These are phyloP conservation scores for Tetragonula carbonaria DNA, from an alignment of 2,888 invertebrate genomes.

Conservation along the genomic window DNA sequence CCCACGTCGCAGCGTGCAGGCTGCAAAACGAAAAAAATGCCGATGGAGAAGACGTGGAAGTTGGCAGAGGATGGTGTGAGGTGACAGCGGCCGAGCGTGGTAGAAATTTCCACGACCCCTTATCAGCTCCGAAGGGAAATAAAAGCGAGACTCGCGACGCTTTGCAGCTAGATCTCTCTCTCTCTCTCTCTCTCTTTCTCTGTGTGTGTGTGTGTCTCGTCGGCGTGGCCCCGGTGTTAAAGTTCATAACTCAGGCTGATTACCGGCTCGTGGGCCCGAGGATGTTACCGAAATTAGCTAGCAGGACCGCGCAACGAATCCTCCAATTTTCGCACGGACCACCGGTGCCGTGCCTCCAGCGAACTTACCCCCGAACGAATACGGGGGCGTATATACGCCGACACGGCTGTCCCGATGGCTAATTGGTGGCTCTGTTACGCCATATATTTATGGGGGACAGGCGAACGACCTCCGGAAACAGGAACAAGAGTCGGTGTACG, in stretches of 20 bases:
- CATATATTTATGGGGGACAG: conserved; percentile 69
- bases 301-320: conserved; percentile 13
- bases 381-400: conserved; percentile 40
- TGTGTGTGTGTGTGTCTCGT: no score
- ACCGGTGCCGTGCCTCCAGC: not conserved
- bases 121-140: conserved; percentile 42
- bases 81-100: not conserved
- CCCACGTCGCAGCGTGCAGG: not conserved
- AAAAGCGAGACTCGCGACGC: conserved; percentile 5
- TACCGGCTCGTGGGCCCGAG: conserved; percentile 8
- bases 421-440: conserved; percentile 71
- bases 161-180: not conserved
- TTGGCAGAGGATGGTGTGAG: no score
- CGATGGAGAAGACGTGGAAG: not conserved
- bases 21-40: conserved; percentile 9
- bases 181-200: no score
- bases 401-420: conserved; percentile 68
- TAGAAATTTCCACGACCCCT: conserved; percentile 28
- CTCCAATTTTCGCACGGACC: conserved; percentile 40
- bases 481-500: conserved; percentile 61
- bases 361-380: conserved; percentile 4
- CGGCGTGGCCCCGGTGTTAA: not conserved
- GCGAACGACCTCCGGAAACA: conserved; percentile 64
- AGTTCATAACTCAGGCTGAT: conserved; percentile 32
- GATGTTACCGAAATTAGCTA: conserved; percentile 34